These are phyloP conservation scores for Hesperophylax magnus DNA, from an alignment of 1,140 invertebrate species.

Conservation along the genomic window DNA sequence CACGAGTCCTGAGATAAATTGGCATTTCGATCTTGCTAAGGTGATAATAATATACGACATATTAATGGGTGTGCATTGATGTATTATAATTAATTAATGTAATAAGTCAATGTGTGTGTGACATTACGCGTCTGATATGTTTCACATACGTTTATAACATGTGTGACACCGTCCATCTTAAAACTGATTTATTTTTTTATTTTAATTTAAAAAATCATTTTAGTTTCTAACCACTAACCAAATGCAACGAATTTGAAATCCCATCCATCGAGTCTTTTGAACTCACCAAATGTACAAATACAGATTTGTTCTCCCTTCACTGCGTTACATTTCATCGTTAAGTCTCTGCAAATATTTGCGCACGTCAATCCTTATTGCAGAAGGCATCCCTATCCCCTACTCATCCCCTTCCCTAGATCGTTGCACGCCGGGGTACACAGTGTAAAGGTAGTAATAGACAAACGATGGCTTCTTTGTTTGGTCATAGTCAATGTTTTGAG, in stretches of 20 bases:
- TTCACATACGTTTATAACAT: no score
- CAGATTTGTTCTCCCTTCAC: conserved; percentile 6
- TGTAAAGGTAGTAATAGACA: neutral
- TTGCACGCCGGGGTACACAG: conserved; percentile 19
- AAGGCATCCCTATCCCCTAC: neutral
- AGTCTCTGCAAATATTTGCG: conserved; percentile 55
- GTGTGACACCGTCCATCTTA: no score
- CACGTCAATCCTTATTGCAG: conserved; percentile 48
- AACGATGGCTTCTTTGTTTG: neutral
- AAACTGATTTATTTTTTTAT: no score
- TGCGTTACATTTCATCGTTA: conserved; percentile 53
- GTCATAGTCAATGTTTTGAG: neutral
- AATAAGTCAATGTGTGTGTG: no score
- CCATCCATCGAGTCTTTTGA: neutral
- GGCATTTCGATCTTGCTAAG: no score
- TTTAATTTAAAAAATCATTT: neutral
- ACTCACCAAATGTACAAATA: neutral
- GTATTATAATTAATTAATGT: no score
- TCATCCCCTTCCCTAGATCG: neutral
- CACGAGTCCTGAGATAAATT: no score
- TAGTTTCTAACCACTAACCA: neutral
- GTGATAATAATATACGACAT: no score
- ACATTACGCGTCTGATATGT: no score
- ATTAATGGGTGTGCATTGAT: no score
- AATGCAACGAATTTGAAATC: neutral